A percentile compares a stretch with the other conserved stretches of the same genome.
Evolutionary conservation across 1,140 invertebrate species (phyloP).

Genomic region (Drosophila pallidifrons): DNA sequence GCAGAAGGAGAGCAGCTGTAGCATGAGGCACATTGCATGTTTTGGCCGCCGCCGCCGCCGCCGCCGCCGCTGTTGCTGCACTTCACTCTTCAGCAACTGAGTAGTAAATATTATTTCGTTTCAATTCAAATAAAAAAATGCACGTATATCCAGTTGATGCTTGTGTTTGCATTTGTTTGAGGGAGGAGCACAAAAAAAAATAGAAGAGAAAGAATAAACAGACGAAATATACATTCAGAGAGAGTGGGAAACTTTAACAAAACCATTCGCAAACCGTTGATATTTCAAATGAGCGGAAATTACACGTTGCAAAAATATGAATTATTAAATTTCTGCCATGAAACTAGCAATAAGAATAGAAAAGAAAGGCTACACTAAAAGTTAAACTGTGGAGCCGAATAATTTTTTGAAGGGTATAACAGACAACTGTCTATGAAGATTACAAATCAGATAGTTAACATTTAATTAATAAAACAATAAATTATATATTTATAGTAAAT

Average conservation of each 20-base stretch:
- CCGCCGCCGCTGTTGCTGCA: conserved; percentile 35
- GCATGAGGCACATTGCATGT: conserved; percentile 48
- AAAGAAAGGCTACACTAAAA: conserved; percentile 9
- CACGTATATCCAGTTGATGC: conserved; percentile 38
- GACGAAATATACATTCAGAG: conserved; percentile 4
- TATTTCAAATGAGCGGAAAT: conserved; percentile 63
- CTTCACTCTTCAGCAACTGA: conserved; percentile 48
- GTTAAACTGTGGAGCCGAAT: not conserved
- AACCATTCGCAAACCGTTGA: conserved; percentile 25
- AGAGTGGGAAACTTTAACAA: conserved; percentile 2
- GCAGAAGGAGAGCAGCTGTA: conserved; percentile 3
- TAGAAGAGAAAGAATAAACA: conserved; percentile 24
- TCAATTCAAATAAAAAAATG: conserved; percentile 62
- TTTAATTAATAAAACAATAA: too few relatives aligned
- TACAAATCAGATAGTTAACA: too few relatives aligned
- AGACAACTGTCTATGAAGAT: not conserved
- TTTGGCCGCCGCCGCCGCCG: conserved; percentile 21
- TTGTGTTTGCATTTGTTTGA: conserved; percentile 37
- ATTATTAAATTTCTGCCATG: conserved; percentile 53
- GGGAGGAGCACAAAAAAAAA: conserved; percentile 18
- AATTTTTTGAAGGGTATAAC: conserved; percentile 3
- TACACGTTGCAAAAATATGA: conserved; percentile 60
- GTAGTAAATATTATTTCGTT: conserved; percentile 76
- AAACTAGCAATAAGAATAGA: conserved; percentile 50
- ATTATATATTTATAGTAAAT: too few relatives aligned